Conservation (phyloP, 2,797 vertebrate species). For the Sebastiscus albofasciatus region DNA sequence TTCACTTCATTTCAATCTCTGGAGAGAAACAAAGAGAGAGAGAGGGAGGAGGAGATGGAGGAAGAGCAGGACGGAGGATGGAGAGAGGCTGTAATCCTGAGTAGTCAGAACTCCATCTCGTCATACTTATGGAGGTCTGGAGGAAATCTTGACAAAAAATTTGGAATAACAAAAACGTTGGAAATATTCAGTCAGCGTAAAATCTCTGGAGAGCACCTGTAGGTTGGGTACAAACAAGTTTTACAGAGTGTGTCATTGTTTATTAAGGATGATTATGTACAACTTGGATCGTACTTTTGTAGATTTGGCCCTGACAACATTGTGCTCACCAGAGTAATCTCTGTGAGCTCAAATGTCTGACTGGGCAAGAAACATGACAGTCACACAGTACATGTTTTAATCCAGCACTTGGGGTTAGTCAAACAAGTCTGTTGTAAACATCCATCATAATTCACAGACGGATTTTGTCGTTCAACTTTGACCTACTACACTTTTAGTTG, state of each 20-base stretch:
- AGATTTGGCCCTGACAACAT: background rate
- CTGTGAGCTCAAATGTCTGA: background rate
- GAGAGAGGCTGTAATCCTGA: slow-evolving; percentile 18
- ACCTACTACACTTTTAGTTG: background rate
- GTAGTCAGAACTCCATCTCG: background rate
- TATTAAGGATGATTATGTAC: background rate
- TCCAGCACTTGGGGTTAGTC: background rate
- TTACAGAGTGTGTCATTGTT: slow-evolving; percentile 1
- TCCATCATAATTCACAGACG: background rate
- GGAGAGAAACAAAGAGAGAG: slow-evolving; percentile 38
- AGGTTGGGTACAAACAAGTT: slow-evolving; percentile 2
- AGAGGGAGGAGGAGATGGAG: slow-evolving; percentile 1
- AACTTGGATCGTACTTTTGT: background rate
- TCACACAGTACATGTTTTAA: background rate
- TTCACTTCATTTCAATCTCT: slow-evolving; percentile 41
- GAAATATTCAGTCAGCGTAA: slow-evolving; percentile 14
- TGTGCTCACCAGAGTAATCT: background rate
- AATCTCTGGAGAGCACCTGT: slow-evolving; percentile 3
- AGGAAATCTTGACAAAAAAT: slow-evolving; percentile 12
- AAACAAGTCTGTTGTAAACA: background rate
- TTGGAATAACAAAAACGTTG: slow-evolving; percentile 1
- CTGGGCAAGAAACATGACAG: background rate
- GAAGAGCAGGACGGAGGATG: slow-evolving; percentile 7
- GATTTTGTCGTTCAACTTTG: background rate
- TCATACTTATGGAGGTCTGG: slow-evolving; percentile 12